Evolutionary conservation across 1,140 invertebrate genomes (phyloP).

Genomic region (Lutraria rhynchaena): DNA sequence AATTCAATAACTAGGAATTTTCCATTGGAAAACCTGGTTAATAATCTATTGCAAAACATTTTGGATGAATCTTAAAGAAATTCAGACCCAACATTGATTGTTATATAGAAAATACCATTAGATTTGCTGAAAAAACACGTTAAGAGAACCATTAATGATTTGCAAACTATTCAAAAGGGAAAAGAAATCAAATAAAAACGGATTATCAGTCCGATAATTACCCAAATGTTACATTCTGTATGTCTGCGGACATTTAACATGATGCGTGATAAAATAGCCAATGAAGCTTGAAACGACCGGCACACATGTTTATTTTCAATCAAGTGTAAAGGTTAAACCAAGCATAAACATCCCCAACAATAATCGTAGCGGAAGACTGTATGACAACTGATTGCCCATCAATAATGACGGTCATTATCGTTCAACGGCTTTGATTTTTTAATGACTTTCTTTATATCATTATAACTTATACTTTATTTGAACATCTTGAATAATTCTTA

Average conservation of each 20-base stretch:
- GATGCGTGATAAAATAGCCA: slow-evolving; percentile 11
- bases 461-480: no score
- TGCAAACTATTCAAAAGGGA: background rate
- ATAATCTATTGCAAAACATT: no score
- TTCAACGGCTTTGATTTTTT: no score
- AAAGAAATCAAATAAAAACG: slow-evolving; percentile 1
- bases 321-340: slow-evolving; percentile 6
- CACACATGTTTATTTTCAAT: slow-evolving; percentile 26
- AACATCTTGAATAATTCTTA: no score
- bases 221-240: slow-evolving; percentile 35
- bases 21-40: no score
- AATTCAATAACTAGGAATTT: no score
- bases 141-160: background rate
- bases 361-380: background rate
- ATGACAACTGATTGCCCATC: slow-evolving; percentile 10
- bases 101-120: no score
- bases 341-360: slow-evolving; percentile 27
- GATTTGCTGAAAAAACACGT: no score
- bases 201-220: background rate
- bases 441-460: no score
- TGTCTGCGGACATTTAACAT: slow-evolving; percentile 31
- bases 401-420: slow-evolving; percentile 19
- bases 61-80: no score
- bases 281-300: slow-evolving; percentile 42
- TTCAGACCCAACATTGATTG: no score